Evolutionary conservation across 2,113 vertebrate genomes (phyloP).

Genomic region (Sinocyclocheilus anshuiensis): DNA sequence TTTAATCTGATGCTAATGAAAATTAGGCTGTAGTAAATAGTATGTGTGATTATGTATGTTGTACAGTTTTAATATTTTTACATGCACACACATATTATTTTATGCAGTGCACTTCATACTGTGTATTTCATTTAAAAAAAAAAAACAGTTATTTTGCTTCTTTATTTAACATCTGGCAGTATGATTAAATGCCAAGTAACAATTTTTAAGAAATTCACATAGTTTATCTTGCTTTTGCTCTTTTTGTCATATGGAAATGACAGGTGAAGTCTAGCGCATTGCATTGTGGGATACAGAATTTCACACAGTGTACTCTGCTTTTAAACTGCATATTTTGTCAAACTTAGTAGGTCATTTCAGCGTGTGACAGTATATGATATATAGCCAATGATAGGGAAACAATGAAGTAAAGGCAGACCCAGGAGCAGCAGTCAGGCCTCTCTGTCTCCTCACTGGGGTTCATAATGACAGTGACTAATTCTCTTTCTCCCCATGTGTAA

Average conservation of each 20-base stretch:
- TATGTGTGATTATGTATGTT: not conserved
- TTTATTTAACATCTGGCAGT: too few species aligned
- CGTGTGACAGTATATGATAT: not conserved
- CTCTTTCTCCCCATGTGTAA: not conserved
- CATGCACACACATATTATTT: too few species aligned
- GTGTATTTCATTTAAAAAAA: not conserved
- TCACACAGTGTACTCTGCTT: not conserved
- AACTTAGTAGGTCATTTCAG: not conserved
- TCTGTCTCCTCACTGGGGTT: not conserved
- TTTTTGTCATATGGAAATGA: not conserved
- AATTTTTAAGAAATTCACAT: not conserved
- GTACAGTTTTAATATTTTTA: not conserved
- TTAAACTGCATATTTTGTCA: not conserved
- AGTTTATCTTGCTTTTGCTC: not conserved
- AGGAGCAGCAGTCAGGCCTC: not conserved
- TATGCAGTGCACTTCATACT: not conserved
- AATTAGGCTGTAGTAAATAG: too few species aligned
- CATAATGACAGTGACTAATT: not conserved
- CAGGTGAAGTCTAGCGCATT: not conserved
- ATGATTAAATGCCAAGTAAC: too few species aligned
- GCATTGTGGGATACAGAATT: not conserved
- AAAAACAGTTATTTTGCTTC: too few species aligned
- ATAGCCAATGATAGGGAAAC: not conserved
- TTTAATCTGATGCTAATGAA: too few species aligned
- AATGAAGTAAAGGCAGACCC: not conserved